Conservation (phyloP, 1,140 invertebrate genomes). For the Drosophila biarmipes region DNA sequence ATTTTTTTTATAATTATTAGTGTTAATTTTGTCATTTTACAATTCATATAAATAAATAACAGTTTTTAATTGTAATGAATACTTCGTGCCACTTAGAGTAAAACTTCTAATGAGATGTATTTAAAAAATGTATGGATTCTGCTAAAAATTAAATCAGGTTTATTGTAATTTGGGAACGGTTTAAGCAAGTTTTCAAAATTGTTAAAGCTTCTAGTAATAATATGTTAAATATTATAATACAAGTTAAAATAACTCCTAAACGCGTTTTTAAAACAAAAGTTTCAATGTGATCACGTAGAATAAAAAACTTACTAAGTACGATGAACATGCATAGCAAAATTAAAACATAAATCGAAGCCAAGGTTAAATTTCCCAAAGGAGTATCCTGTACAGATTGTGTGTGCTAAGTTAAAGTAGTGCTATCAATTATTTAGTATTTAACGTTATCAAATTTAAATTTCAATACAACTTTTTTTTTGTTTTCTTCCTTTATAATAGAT, state of each 20-base stretch:
- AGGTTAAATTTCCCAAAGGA: conserved; percentile 15
- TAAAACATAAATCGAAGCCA: conserved; percentile 15
- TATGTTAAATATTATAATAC: conserved; percentile 64
- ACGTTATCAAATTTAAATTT: conserved; percentile 23
- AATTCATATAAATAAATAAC: too few relatives aligned
- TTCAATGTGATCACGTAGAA: conserved; percentile 82
- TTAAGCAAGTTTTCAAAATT: conserved; percentile 49
- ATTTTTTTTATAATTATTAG: not conserved
- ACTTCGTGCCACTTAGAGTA: conserved; percentile 1
- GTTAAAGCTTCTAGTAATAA: conserved; percentile 66
- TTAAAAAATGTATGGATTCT: conserved; percentile 7
- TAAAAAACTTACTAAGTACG: conserved; percentile 58
- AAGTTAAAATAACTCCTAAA: conserved; percentile 62
- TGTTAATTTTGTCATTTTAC: not conserved
- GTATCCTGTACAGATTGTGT: conserved; percentile 21
- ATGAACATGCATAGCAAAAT: conserved; percentile 72
- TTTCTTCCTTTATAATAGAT: not conserved
- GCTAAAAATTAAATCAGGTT: conserved; percentile 24
- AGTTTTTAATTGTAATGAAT: not conserved
- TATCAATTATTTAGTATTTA: conserved; percentile 32
- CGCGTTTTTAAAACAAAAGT: conserved; percentile 78
- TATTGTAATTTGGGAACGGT: conserved; percentile 48
- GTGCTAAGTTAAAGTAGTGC: conserved; percentile 20
- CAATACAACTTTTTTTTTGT: conserved; percentile 7
- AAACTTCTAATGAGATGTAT: conserved; percentile 3